Evolutionary conservation across 2,113 vertebrate species (phyloP).

Genomic region (Hipposideros armiger): DNA sequence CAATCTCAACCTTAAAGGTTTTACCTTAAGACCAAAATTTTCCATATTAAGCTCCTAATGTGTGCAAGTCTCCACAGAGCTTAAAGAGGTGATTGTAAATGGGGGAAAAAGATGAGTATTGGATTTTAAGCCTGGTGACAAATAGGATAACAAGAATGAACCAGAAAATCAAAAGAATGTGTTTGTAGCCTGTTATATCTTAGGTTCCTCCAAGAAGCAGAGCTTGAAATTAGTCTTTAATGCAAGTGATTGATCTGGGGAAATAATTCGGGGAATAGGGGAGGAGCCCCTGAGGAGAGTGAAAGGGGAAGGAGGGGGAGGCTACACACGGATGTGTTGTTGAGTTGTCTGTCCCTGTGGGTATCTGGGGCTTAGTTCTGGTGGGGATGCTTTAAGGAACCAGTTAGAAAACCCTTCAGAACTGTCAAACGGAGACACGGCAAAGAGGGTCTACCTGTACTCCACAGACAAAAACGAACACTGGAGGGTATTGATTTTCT

Average conservation of each 20-base stretch:
- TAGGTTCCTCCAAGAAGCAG: not conserved
- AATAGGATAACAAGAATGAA: constrained; percentile 58
- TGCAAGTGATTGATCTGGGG: not conserved
- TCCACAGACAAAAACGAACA: not conserved
- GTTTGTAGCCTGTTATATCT: constrained; percentile 38
- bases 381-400: not conserved
- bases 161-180: not conserved
- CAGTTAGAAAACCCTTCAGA: not conserved
- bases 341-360: not conserved
- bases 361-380: not conserved
- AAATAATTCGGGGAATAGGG: not conserved
- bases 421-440: not conserved
- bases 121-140: constrained; percentile 59
- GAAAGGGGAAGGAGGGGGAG: not conserved
- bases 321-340: not conserved
- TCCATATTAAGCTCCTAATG: constrained; percentile 8
- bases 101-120: constrained; percentile 28
- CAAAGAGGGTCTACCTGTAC: not conserved
- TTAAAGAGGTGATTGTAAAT: constrained; percentile 34
- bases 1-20: not conserved
- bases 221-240: constrained; percentile 18
- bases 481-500: not conserved
- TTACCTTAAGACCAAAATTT: not conserved
- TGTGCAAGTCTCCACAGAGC: not conserved
- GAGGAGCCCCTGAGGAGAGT: not conserved